These are phyloP conservation scores for Pseudorasbora parva DNA, from an alignment of 2,113 vertebrate genomes.

Conservation along the genomic window DNA sequence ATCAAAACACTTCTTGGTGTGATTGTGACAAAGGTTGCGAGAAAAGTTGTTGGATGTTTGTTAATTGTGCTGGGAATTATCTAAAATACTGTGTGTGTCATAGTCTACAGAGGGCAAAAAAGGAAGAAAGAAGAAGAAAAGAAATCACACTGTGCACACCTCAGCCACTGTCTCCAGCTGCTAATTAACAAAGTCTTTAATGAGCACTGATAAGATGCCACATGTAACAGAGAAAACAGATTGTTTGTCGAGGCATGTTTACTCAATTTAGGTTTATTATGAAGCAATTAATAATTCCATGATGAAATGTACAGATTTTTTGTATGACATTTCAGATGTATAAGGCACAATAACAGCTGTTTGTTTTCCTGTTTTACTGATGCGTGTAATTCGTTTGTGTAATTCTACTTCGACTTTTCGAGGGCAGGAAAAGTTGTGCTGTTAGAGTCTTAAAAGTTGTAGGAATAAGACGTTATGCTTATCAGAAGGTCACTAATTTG, in stretches of 20 bases:
- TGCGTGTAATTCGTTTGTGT: conserved; percentile 7
- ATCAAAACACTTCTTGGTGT: background rate
- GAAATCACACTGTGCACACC: conserved; percentile 73
- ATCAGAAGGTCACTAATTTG: background rate
- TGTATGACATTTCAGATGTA: conserved; percentile 23
- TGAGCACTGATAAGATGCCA: conserved; percentile 86
- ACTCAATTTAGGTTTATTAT: conserved; percentile 85
- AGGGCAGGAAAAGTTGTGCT: background rate
- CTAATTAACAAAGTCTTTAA: conserved; percentile 91
- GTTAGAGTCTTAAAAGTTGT: background rate
- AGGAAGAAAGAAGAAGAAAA: conserved; percentile 69
- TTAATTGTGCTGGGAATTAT: conserved; percentile 77
- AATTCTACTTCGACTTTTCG: background rate
- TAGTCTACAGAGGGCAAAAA: conserved; percentile 53
- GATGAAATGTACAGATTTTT: conserved; percentile 80
- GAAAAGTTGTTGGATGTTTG: conserved; percentile 49
- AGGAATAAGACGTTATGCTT: background rate
- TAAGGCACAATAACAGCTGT: conserved; percentile 29
- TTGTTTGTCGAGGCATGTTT: conserved; percentile 90
- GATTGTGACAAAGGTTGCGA: conserved; percentile 6
- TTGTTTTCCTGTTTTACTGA: conserved; percentile 34
- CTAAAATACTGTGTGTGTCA: conserved; percentile 75
- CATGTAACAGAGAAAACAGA: conserved; percentile 90
- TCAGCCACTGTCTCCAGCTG: conserved; percentile 78
- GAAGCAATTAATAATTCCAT: conserved; percentile 87